These are phyloP conservation scores for Scomber japonicus DNA, from an alignment of 2,113 vertebrate species.

Conservation along the genomic window DNA sequence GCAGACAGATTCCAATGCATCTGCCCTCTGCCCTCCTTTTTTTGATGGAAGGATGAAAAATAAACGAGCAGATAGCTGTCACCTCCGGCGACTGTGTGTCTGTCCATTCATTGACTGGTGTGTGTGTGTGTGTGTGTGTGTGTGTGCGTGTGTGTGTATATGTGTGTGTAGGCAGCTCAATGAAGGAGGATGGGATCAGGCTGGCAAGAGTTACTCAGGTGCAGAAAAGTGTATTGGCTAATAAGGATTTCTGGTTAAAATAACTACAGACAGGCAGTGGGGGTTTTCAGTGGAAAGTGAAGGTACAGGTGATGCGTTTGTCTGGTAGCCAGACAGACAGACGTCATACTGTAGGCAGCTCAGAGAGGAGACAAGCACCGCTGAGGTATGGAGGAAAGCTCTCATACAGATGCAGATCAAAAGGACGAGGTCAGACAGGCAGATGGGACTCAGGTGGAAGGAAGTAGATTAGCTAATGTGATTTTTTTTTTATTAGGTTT, in stretches of 20 bases:
- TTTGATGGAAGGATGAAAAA: conserved; percentile 54
- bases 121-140: too few relatives aligned
- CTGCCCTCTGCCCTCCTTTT: conserved; percentile 45
- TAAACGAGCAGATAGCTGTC: conserved; percentile 60
- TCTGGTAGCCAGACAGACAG: conserved; percentile 12
- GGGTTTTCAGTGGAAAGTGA: conserved; percentile 1
- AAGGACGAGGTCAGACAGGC: conserved; percentile 31
- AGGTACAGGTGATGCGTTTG: conserved; percentile 19
- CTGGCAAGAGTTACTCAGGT: conserved; percentile 31
- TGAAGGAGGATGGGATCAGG: conserved; percentile 36
- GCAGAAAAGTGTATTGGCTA: conserved; percentile 28
- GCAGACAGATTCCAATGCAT: conserved; percentile 32
- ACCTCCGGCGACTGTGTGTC: conserved; percentile 44
- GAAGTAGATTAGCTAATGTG: conserved; percentile 19
- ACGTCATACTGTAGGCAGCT: conserved; percentile 20
- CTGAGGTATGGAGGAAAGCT: neutral
- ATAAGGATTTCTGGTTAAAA: conserved; percentile 38
- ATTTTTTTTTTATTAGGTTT: neutral
- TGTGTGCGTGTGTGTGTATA: too few relatives aligned
- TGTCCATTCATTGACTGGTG: conserved; percentile 51
- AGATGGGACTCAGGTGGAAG: conserved; percentile 35
- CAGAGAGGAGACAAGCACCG: conserved; percentile 20
- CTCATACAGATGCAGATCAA: conserved; percentile 37
- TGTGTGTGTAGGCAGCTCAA: conserved; percentile 7
- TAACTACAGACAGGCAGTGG: conserved; percentile 13